Evolutionary conservation across 2,888 invertebrate genomes (phyloP).

Genomic region (Sesamia inferens): DNA sequence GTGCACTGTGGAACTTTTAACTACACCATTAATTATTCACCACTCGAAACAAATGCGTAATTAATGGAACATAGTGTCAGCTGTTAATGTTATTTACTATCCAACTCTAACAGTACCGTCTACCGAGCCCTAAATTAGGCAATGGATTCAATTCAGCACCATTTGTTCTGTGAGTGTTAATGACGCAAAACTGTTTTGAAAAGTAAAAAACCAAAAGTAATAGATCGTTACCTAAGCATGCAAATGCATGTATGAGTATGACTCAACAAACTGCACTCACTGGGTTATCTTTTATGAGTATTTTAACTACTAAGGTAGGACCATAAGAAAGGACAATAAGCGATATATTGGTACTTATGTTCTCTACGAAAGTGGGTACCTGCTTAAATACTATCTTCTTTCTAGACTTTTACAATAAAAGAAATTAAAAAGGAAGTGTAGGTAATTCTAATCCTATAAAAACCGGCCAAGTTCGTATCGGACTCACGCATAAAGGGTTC

Average conservation of each 20-base stretch:
- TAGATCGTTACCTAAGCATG: slow-evolving; percentile 35
- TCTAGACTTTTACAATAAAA: not conserved
- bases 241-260: slow-evolving; percentile 21
- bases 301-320: not conserved
- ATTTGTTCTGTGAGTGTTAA: slow-evolving; percentile 5
- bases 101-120: not conserved
- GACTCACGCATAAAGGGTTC: too few relatives aligned
- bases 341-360: not conserved
- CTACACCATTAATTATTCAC: slow-evolving; percentile 36
- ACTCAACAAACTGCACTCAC: slow-evolving; percentile 28
- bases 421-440: too few relatives aligned
- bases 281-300: slow-evolving; percentile 24
- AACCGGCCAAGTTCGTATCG: too few relatives aligned
- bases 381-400: not conserved
- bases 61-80: slow-evolving; percentile 35
- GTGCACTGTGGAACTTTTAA: slow-evolving; percentile 41
- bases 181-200: slow-evolving; percentile 40
- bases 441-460: not conserved
- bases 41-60: slow-evolving; percentile 39
- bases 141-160: slow-evolving; percentile 18
- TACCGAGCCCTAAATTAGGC: slow-evolving; percentile 40
- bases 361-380: not conserved
- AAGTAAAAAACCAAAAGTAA: slow-evolving; percentile 44
- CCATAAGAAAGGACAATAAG: slow-evolving; percentile 1
- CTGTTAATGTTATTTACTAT: slow-evolving; percentile 18